Percentiles rank a stretch among this genome's conserved stretches.
phyloP scores from a whole-genome alignment of 2,113 vertebrate species.

The Columba livia region DNA sequence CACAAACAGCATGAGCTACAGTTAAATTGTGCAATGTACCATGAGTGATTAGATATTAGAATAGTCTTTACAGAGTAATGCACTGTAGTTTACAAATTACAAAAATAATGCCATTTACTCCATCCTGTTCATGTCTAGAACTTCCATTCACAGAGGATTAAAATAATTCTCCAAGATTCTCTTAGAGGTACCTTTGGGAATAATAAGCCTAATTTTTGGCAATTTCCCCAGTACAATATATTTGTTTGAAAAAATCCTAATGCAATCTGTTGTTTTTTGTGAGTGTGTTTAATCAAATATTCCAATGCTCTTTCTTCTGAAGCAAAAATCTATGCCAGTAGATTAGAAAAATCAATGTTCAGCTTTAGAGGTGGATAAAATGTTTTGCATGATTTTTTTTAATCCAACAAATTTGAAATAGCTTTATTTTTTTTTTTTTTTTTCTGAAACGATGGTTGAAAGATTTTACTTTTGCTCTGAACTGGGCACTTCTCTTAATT shows the following conservation, averaged over 20 bases:
- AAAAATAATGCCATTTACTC: background rate
- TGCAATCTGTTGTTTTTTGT: background rate
- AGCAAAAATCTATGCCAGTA: conserved; percentile 58
- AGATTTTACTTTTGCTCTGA: background rate
- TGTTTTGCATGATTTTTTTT: background rate
- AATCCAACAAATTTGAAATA: background rate
- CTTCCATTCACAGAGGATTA: background rate
- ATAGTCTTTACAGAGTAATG: background rate
- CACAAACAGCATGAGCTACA: conserved; percentile 29
- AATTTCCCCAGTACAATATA: background rate
- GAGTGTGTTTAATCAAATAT: conserved; percentile 52
- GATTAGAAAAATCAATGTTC: conserved; percentile 55
- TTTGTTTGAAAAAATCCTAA: background rate
- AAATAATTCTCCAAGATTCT: background rate
- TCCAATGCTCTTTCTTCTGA: conserved; percentile 56
- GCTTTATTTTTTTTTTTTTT: background rate
- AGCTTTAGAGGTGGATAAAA: background rate
- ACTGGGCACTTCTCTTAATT: background rate
- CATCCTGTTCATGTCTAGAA: background rate
- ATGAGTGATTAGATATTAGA: background rate
- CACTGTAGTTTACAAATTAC: background rate
- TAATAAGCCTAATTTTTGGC: background rate
- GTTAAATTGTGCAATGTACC: conserved; percentile 24
- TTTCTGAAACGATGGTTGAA: background rate
- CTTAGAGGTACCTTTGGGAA: background rate